A percentile compares a stretch with the other conserved stretches of the same genome.
Conservation (phyloP, 2,113 vertebrate species). For the Herpetotheres cachinnans region DNA sequence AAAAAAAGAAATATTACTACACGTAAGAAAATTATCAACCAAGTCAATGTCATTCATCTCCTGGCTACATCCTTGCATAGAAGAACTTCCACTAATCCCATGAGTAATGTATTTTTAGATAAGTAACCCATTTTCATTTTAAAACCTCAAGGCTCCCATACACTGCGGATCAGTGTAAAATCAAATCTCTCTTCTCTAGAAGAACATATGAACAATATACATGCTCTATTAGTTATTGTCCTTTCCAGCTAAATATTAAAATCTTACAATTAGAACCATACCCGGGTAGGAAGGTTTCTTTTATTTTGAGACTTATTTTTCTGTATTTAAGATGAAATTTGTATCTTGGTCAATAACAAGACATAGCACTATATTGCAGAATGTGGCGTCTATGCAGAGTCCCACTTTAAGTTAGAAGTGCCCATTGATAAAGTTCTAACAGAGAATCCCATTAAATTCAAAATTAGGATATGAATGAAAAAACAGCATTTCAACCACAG, state of each 20-base stretch:
- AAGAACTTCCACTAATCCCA: not conserved
- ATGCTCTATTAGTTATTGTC: not conserved
- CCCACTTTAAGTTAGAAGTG: not conserved
- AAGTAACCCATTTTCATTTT: not conserved
- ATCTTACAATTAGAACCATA: not conserved
- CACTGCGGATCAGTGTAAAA: not conserved
- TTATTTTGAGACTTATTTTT: not conserved
- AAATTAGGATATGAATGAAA: not conserved
- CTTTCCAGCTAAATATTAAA: not conserved
- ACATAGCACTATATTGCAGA: not conserved
- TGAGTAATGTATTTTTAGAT: not conserved
- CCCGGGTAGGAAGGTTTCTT: not conserved
- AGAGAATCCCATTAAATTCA: not conserved
- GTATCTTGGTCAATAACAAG: not conserved
- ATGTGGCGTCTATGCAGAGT: not conserved
- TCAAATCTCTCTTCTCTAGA: not conserved
- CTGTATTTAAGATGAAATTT: not conserved
- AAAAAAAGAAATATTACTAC: not conserved
- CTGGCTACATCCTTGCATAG: not conserved
- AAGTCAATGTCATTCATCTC: not conserved
- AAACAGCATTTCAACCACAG: not conserved
- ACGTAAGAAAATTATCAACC: not conserved
- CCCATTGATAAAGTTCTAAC: not conserved
- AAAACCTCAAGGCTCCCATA: not conserved
- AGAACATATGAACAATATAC: not conserved